Percentiles rank a stretch among this genome's conserved stretches.
These are phyloP conservation scores for Zoanthus sansibaricus DNA, from an alignment of 92 coral and sea anemone species.

Conservation along the genomic window DNA sequence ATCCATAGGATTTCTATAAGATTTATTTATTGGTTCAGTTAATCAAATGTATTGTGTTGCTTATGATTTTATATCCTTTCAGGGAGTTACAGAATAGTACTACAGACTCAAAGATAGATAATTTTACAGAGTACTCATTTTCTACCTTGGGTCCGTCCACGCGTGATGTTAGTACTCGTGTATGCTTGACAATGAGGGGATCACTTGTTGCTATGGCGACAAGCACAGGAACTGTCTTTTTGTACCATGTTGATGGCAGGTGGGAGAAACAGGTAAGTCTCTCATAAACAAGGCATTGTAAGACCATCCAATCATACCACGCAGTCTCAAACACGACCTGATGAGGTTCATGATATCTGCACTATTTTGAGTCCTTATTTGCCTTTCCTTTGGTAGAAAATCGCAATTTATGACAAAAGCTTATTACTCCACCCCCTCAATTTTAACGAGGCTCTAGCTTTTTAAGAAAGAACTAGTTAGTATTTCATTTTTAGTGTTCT, in stretches of 20 bases:
- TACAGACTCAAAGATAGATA: constrained; percentile 28
- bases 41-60: neutral
- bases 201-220: constrained; percentile 90
- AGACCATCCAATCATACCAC: too few relatives aligned
- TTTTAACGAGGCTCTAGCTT: too few relatives aligned
- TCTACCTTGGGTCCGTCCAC: constrained; percentile 66
- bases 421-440: too few relatives aligned
- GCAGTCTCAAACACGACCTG: too few relatives aligned
- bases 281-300: neutral
- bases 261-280: constrained; percentile 84
- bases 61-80: neutral
- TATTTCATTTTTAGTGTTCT: too few relatives aligned
- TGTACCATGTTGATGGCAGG: constrained; percentile 70
- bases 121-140: constrained; percentile 51
- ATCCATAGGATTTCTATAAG: too few relatives aligned
- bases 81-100: constrained; percentile 24
- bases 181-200: constrained; percentile 78
- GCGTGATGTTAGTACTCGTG: constrained; percentile 62
- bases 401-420: too few relatives aligned
- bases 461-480: too few relatives aligned
- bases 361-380: too few relatives aligned
- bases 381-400: too few relatives aligned
- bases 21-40: too few relatives aligned
- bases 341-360: too few relatives aligned
- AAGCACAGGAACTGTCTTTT: constrained; percentile 73